Conservation (phyloP, 2,113 vertebrate species). For the Dendrocopos noguchii region DNA sequence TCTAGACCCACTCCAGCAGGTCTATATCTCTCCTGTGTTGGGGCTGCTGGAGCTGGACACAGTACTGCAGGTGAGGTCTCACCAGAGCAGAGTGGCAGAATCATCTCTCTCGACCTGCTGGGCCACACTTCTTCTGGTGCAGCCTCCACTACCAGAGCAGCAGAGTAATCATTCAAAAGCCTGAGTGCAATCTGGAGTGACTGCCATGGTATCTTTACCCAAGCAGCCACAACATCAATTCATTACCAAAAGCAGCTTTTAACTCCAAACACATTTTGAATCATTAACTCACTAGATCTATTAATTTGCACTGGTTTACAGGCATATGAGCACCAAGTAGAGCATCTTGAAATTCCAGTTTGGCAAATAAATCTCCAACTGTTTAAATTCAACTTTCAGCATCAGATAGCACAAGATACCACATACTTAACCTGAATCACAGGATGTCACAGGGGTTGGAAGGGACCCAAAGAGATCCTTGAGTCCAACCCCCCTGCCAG, state of each 20-base stretch:
- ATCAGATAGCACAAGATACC: not conserved
- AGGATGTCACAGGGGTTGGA: no score
- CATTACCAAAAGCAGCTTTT: not conserved
- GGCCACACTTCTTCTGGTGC: no score
- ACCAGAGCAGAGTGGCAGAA: no score
- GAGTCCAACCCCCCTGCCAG: no score
- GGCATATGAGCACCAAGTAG: not conserved
- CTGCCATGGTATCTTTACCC: not conserved
- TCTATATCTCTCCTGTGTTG: no score
- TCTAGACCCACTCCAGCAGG: no score
- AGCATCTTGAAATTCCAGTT: not conserved
- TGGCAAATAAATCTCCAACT: not conserved
- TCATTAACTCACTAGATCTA: not conserved
- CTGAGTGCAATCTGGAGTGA: not conserved
- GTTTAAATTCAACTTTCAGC: not conserved
- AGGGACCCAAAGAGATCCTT: no score
- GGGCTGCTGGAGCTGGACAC: no score
- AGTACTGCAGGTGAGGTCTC: no score
- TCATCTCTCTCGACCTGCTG: no score
- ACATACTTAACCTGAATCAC: not conserved
- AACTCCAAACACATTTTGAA: not conserved
- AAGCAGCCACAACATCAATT: not conserved
- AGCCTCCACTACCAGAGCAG: not conserved
- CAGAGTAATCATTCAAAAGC: not conserved
- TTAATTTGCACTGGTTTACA: constrained; percentile 11